Evolutionary conservation across 2,113 vertebrate species (phyloP), one percentile per base, ranked within the genome.

Genomic region (Columba livia): DNA sequence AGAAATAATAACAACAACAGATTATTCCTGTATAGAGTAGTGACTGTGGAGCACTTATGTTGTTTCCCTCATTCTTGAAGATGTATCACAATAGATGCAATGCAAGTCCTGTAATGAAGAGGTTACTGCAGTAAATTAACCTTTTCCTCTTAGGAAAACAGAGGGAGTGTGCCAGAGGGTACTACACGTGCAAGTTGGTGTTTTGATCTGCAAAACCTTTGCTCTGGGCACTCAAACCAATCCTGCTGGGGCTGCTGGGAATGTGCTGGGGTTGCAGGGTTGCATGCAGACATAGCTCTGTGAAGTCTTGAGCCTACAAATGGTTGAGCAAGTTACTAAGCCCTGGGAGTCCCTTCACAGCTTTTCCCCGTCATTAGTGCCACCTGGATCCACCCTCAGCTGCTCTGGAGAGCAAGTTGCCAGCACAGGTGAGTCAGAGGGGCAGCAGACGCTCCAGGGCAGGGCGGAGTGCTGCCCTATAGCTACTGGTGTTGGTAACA

Each of bases 391-490:
- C 44, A 9, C 28, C 56, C 20, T 9, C 0, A 17, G 28, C 56
- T 21, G 69, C 58, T 21, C 2, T 6, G 3, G 9, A 10, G 18
- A n/a, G 48, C 12, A 7, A 10, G 31, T 28, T 19, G 2, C 3
- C 5, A 2, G 19, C 38, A 54, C 3, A 10, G 16, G 11, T 13
- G 20, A 58, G 57, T 69, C 70, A 42, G 8, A 12, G 74, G 5
- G 40, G 31, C 47, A 5, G 38, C 0, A 1, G 12, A 25, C 2
- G 67, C 78, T 44, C 20, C 0, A 4, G 38, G n/a, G 12, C 16
- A 9, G 15, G 19, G 40, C 1, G 3, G 18, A 9, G 29, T 5
- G 14, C 1, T 0, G 67, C 6, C 17, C 16, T 17, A 9, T 38
- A 20, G 25, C 18, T 20, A 3, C 25, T 3, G 6, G 47, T 3